phyloP scores from a whole-genome alignment of 35 echinoderm and acorn worm genomes.

The Lytechinus pictus region DNA sequence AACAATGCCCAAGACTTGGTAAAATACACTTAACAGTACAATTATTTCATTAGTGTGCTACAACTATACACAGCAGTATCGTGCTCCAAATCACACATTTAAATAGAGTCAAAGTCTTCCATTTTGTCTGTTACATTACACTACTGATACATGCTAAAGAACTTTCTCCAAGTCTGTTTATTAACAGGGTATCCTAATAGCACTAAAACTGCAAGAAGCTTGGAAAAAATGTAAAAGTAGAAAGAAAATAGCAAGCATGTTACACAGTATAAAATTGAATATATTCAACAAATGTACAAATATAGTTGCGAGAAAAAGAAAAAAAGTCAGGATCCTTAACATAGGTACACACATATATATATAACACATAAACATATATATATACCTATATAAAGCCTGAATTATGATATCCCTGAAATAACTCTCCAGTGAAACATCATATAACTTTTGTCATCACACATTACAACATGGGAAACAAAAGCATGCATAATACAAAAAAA shows the following conservation, averaged over 20 bases:
- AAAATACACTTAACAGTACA: not conserved
- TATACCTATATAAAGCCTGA: not conserved
- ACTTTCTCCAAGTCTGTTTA: slow-evolving; percentile 1
- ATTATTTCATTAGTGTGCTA: slow-evolving; percentile 30
- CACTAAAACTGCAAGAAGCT: slow-evolving; percentile 47
- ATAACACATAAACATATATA: not conserved
- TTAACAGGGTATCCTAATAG: not conserved
- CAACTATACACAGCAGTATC: slow-evolving; percentile 34
- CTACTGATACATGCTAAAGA: slow-evolving; percentile 38
- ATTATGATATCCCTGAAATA: slow-evolving; percentile 5
- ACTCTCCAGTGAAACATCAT: not conserved
- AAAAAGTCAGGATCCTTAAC: not conserved
- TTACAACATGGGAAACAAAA: slow-evolving; percentile 33
- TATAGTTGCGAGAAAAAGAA: not conserved
- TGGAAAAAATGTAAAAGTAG: not conserved
- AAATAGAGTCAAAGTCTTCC: not conserved
- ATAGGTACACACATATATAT: not conserved
- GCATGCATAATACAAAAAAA: slow-evolving; percentile 42
- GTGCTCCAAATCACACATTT: not conserved
- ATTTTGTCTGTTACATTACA: slow-evolving; percentile 24
- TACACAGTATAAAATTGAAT: slow-evolving; percentile 48
- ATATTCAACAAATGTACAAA: slow-evolving; percentile 44
- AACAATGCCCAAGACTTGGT: not conserved
- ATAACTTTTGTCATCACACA: slow-evolving; percentile 23
- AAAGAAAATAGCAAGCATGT: slow-evolving; percentile 37